A percentile compares a stretch with the other conserved stretches of the same genome.
Evolutionary conservation across 1,140 invertebrate species (phyloP).

Genomic region (Drosophila arawakana): DNA sequence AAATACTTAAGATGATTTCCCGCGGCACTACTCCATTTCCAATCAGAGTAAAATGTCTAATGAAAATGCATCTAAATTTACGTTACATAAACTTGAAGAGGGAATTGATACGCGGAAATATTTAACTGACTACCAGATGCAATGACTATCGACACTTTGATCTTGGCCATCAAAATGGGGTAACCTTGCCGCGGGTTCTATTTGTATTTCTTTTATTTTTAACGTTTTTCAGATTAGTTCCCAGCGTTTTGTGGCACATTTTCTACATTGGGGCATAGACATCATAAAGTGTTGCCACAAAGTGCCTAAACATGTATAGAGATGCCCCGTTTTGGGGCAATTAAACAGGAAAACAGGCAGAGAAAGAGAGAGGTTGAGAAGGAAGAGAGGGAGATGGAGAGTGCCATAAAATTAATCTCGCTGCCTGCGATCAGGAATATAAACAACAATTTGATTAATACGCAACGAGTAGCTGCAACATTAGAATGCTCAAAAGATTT

Average conservation of each 20-base stretch:
- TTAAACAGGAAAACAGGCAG: slow-evolving; percentile 58
- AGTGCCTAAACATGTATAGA: slow-evolving; percentile 81
- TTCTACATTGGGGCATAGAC: slow-evolving; percentile 57
- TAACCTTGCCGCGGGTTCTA: slow-evolving; percentile 27
- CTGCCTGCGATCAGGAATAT: slow-evolving; percentile 44
- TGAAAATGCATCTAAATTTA: slow-evolving; percentile 11
- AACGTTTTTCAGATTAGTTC: slow-evolving; percentile 45
- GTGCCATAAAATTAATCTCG: slow-evolving; percentile 75
- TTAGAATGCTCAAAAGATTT: slow-evolving; percentile 44
- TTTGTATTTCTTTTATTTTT: not conserved
- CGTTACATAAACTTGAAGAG: slow-evolving; percentile 2
- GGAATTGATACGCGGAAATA: slow-evolving; percentile 27
- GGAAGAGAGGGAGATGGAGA: slow-evolving; percentile 20
- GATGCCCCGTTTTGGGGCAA: slow-evolving; percentile 71
- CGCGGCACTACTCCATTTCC: slow-evolving; percentile 2
- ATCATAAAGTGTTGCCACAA: slow-evolving; percentile 80
- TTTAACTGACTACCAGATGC: slow-evolving; percentile 20
- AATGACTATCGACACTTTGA: slow-evolving; percentile 19
- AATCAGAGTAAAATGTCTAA: slow-evolving; percentile 9
- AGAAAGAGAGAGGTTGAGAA: not conserved
- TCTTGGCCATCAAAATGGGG: slow-evolving; percentile 12
- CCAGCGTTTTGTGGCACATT: slow-evolving; percentile 33
- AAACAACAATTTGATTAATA: slow-evolving; percentile 79
- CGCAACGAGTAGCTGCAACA: slow-evolving; percentile 43
- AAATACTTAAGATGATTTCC: slow-evolving; percentile 1